phyloP scores from a whole-genome alignment of 2,797 vertebrate species.

The Rhinophrynus dorsalis region DNA sequence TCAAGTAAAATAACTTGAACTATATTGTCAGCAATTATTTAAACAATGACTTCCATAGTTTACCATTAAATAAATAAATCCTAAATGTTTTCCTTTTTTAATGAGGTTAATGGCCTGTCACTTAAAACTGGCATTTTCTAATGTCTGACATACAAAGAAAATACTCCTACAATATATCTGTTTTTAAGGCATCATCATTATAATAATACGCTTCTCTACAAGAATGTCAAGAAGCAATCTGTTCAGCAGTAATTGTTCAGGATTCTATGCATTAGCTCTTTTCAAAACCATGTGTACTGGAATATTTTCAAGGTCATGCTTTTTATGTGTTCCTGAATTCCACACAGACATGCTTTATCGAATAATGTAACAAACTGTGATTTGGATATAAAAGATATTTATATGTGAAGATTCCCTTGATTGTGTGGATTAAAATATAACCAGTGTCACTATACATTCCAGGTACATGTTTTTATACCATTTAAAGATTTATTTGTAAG shows the following conservation, averaged over 20 bases:
- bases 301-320: constrained; percentile 39
- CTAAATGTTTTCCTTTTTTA: not conserved
- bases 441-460: too few species aligned
- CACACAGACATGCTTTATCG: constrained; percentile 7
- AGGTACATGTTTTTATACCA: too few species aligned
- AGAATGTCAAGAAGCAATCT: constrained; percentile 39
- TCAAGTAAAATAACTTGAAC: not conserved
- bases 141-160: constrained; percentile 22
- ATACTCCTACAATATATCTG: constrained; percentile 14
- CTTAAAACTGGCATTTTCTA: constrained; percentile 15
- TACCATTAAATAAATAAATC: constrained; percentile 16
- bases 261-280: constrained; percentile 42
- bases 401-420: too few species aligned
- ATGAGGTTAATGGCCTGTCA: constrained; percentile 36
- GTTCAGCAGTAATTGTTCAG: constrained; percentile 33
- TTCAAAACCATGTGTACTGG: constrained; percentile 20
- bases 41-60: constrained; percentile 4
- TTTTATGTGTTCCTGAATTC: constrained; percentile 16
- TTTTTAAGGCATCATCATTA: constrained; percentile 30
- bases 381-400: not conserved
- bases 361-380: not conserved
- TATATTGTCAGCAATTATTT: constrained; percentile 5
- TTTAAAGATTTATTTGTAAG: too few species aligned
- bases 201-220: constrained; percentile 35
- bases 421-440: too few species aligned